Evolutionary conservation across 2,113 vertebrate species (phyloP).

Genomic region (Eulemur rufifrons): DNA sequence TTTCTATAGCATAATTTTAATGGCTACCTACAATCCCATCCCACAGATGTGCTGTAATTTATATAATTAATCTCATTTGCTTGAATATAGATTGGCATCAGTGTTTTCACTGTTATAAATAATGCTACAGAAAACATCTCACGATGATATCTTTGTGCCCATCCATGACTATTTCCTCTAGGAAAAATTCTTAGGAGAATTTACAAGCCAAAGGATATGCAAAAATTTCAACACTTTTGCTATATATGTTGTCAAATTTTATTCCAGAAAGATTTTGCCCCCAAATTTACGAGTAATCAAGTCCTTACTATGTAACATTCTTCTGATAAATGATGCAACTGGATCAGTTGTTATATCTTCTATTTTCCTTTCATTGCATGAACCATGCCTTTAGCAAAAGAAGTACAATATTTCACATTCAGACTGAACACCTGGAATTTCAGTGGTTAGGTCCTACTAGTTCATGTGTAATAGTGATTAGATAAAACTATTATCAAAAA

Average conservation of each 20-base stretch:
- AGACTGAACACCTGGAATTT: neutral
- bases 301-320: neutral
- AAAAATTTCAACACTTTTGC: neutral
- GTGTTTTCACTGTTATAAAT: neutral
- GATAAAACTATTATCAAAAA: neutral
- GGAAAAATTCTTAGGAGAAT: neutral
- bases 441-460: neutral
- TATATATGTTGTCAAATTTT: neutral
- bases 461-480: neutral
- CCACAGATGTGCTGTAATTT: neutral
- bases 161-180: neutral
- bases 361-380: neutral
- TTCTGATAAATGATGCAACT: neutral
- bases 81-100: neutral
- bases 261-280: neutral
- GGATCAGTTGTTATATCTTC: neutral
- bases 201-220: neutral
- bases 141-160: neutral
- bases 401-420: neutral
- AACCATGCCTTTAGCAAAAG: neutral
- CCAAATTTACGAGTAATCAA: neutral
- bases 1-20: neutral
- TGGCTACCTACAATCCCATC: neutral
- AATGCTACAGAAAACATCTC: neutral
- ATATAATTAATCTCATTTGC: neutral